Percentiles rank a stretch among this genome's conserved stretches.
Conservation (phyloP, 2,113 vertebrate genomes). For the Pithys albifrons region DNA sequence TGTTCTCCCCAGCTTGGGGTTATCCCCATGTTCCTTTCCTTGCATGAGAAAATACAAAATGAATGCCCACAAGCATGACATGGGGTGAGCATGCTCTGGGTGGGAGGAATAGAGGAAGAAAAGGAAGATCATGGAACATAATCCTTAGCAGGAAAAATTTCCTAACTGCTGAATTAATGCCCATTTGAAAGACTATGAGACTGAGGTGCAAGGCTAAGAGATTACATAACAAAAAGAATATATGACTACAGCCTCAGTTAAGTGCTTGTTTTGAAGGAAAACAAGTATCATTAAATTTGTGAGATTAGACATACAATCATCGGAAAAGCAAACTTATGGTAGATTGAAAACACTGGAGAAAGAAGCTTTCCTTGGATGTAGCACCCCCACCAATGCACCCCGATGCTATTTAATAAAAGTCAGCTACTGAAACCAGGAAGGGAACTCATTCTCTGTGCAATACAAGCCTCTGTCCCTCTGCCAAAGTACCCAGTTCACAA, state of each 20-base stretch:
- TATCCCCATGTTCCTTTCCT: accelerated
- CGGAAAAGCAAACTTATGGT: neutral
- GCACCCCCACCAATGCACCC: neutral
- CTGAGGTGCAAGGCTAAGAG: neutral
- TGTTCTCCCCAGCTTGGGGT: accelerated
- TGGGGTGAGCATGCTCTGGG: neutral
- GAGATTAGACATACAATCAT: neutral
- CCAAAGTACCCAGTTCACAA: neutral
- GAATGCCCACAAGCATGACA: neutral
- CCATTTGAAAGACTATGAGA: neutral
- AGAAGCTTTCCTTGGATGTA: neutral
- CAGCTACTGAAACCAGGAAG: neutral
- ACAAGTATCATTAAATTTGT: neutral
- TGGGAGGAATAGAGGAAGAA: neutral
- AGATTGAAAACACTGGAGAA: neutral
- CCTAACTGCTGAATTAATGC: neutral
- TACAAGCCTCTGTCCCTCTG: neutral
- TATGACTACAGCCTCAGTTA: neutral
- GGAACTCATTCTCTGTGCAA: neutral
- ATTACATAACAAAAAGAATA: neutral
- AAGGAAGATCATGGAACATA: neutral
- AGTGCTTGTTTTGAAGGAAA: neutral
- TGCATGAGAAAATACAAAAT: accelerated
- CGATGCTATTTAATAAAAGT: neutral
- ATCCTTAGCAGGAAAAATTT: neutral